Evolutionary conservation across 1,140 invertebrate species (phyloP).

Genomic region (Pseudachorutes palmiensis): DNA sequence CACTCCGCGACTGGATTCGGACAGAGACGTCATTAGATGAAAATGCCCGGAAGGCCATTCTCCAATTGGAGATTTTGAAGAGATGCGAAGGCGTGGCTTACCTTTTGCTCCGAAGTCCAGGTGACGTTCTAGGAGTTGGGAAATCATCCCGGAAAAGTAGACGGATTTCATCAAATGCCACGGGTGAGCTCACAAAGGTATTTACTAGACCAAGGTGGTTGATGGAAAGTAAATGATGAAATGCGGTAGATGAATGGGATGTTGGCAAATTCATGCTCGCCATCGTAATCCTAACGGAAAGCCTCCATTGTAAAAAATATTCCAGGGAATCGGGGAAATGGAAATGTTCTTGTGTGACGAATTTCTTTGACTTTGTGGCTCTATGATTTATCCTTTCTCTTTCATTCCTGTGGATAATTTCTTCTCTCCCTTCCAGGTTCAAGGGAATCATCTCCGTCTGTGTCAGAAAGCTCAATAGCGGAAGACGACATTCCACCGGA

Average conservation of each 20-base stretch:
- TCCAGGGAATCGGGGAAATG: no score
- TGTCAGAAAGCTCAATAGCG: constrained; percentile 25
- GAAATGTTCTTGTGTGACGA: no score
- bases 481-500: constrained; percentile 60
- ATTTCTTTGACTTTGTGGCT: no score
- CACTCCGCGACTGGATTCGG: constrained; percentile 38
- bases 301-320: no score
- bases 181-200: constrained; percentile 4
- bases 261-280: no score
- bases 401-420: no score
- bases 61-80: constrained; percentile 37
- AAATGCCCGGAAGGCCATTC: constrained; percentile 32
- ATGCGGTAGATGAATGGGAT: no score
- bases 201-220: no score
- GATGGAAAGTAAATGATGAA: no score
- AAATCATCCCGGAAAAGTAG: constrained; percentile 27
- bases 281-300: no score
- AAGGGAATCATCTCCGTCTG: constrained; percentile 14
- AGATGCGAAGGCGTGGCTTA: constrained; percentile 37
- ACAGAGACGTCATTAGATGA: constrained; percentile 28
- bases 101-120: constrained; percentile 35
- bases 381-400: no score
- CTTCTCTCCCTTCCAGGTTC: constrained; percentile 10
- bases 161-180: constrained; percentile 24
- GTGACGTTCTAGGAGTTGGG: constrained; percentile 37